Conservation (phyloP, 2,113 vertebrate species). For the Rhipidura dahli region DNA sequence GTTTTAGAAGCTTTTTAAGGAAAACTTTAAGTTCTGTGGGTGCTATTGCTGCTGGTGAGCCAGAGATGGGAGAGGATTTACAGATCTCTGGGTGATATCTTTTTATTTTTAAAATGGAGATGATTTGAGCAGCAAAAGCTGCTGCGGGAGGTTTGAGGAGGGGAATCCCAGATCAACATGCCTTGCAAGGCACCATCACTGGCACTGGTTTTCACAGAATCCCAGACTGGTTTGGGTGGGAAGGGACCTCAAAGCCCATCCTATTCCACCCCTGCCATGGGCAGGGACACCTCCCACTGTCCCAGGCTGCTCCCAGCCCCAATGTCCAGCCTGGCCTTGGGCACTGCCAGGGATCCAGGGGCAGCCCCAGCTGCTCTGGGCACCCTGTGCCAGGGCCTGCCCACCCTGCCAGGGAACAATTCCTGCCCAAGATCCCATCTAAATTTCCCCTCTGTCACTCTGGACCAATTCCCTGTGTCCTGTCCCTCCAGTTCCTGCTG, state of each 20-base stretch:
- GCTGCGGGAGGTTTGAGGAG: not conserved
- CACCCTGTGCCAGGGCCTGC: not conserved
- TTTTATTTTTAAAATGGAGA: not conserved
- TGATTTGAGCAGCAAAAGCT: not conserved
- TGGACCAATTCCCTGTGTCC: too few relatives aligned
- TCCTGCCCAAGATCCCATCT: not conserved
- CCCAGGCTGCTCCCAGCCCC: not conserved
- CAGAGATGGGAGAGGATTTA: not conserved
- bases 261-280: too few relatives aligned
- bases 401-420: too few relatives aligned
- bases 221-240: not conserved
- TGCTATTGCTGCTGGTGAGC: not conserved
- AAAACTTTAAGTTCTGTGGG: not conserved
- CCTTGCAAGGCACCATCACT: not conserved
- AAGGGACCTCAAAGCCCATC: not conserved
- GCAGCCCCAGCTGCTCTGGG: not conserved
- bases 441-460: too few relatives aligned
- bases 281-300: not conserved
- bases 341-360: not conserved
- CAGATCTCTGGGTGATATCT: not conserved
- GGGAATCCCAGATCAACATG: fast-evolving
- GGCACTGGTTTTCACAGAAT: not conserved
- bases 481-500: not conserved
- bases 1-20: not conserved
- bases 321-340: not conserved